Base-by-base conservation (phyloP, 37 sponge, comb jelly and placozoan genomes). In the Geodia barretti region DNA sequence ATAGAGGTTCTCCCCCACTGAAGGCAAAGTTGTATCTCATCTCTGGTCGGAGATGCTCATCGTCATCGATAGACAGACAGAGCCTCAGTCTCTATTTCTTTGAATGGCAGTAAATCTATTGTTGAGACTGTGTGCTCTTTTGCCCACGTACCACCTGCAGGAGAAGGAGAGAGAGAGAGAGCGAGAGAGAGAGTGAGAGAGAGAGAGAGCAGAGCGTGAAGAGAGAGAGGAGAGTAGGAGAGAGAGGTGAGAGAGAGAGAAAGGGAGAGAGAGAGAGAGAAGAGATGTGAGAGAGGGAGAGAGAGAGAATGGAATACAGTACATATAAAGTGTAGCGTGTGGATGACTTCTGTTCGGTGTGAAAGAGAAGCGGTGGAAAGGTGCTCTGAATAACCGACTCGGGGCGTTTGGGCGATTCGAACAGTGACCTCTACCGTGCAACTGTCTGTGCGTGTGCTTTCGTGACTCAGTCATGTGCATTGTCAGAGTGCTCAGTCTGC, bases 31-130 rank as follows among this genome's bases (percentile, higher is more conserved):
- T 85, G 74, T 31, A 96, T 91, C 28, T 96, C 94, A 54, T 96
- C 97, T 3, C n/a, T n/a, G 84, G 85, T 42, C 87, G 59, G 21
- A 96, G 78, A 33, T 80, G 64, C 2, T 88, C 77, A 62, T 96
- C 97, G 68, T 96, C 94, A 42, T 96, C 97, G 38, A 96, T 28
- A 5, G 94, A 94, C 29, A 96, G 92, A 19, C n/a, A 96, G 78
- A 0, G 92, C 94, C 30, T 94, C 97, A 3, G 97, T 96, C 62
- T 94, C 36, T 0, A 96, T 88, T n/a, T 81, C 61, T 17, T 81
- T 37, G 63, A 86, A 82, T 3, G 97, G 97, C 4, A 96, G 84
- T n/a, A 64, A 96, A 96, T 4, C 97, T 88, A 78, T 96, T 94
- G 79, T 96, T 96, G 40, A 96, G 79, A 60, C 94, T 94, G 82